Base-by-base conservation (phyloP, 2,888 invertebrate species). In the Dicyrtoma fusca region DNA sequence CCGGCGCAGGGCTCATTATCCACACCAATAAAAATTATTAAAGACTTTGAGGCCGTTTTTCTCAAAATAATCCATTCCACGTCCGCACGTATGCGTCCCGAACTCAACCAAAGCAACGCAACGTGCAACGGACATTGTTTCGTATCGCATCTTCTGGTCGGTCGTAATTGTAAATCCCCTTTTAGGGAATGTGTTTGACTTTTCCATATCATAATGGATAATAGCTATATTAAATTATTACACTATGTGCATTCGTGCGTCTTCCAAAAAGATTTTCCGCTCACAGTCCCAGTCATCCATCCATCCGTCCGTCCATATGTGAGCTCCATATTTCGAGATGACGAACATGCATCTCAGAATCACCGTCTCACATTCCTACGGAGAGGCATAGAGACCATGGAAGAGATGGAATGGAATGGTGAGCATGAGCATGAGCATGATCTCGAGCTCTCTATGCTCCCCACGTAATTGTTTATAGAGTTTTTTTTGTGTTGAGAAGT, bases 401-500 rank as follows among this genome's bases (percentile, higher is more conserved):
- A 34, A 8, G 34, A 34, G 34, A 34, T 34, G 34, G 34, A 5
- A 34, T 34, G n/a, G n/a, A 34, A 34, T 34, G 34, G 34, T 34
- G 34, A 34, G 34, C 34, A 34, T 34, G 34, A 34, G 34, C 34
- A 34, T 34, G 34, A 34, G 34, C 34, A n/a, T n/a, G n/a, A n/a
- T n/a, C n/a, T n/a, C n/a, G n/a, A n/a, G n/a, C n/a, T n/a, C n/a
- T n/a, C n/a, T n/a, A n/a, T 34, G 34, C 34, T 34, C 34, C 34
- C 3, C 34, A 34, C 34, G 49, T 49, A 57, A 57, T 57, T 57
- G 57, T 25, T 57, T 21, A 57, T 8, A 57, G 57, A 57, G 26
- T 3, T 8, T 34, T 34, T 34, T 34, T 34, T 34, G 3, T 34
- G n/a, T 8, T 5, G 34, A 34, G 34, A 34, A 34, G 34, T 34